These are phyloP conservation scores for Drosophila eohydei DNA, from an alignment of 2,888 invertebrate genomes.

Conservation along the genomic window DNA sequence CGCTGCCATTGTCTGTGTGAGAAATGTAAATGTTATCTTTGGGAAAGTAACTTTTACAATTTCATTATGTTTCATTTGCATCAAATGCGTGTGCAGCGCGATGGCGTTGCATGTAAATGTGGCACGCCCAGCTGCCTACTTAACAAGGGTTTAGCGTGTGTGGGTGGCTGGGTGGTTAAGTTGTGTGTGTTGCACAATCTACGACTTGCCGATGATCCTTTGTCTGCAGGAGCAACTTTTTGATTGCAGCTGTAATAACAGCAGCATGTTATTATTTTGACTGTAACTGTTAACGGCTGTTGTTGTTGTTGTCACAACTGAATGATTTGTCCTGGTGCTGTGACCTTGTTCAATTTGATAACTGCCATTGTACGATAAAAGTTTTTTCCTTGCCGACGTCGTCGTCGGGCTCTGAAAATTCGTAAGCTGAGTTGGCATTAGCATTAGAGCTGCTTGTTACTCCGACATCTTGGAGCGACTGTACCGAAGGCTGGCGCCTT, in stretches of 20 bases:
- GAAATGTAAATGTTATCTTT: conserved; percentile 80
- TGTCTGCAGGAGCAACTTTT: conserved; percentile 49
- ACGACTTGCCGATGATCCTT: conserved; percentile 48
- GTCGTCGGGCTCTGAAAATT: conserved; percentile 25
- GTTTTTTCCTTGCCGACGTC: conserved; percentile 19
- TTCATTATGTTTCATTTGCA: conserved; percentile 81
- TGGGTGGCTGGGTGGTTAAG: conserved; percentile 2
- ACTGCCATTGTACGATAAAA: conserved; percentile 29
- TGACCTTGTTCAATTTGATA: conserved; percentile 56
- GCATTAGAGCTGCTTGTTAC: conserved; percentile 26
- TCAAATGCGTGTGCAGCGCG: conserved; percentile 65
- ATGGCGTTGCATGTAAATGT: conserved; percentile 67
- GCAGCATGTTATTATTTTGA: conserved; percentile 32
- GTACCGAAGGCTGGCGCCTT: not conserved
- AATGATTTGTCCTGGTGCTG: conserved; percentile 32
- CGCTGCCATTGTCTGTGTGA: conserved; percentile 58
- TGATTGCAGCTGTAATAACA: conserved; percentile 50
- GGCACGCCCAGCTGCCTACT: conserved; percentile 42
- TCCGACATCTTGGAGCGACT: conserved; percentile 60
- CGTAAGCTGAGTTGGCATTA: conserved; percentile 65
- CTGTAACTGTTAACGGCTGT: conserved; percentile 30
- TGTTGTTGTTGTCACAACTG: conserved; percentile 25
- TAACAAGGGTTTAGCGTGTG: not conserved
- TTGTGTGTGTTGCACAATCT: conserved; percentile 33
- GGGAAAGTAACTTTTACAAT: conserved; percentile 76